Evolutionary conservation across 2,113 vertebrate genomes (phyloP).

Genomic region (Spheniscus mendiculus): DNA sequence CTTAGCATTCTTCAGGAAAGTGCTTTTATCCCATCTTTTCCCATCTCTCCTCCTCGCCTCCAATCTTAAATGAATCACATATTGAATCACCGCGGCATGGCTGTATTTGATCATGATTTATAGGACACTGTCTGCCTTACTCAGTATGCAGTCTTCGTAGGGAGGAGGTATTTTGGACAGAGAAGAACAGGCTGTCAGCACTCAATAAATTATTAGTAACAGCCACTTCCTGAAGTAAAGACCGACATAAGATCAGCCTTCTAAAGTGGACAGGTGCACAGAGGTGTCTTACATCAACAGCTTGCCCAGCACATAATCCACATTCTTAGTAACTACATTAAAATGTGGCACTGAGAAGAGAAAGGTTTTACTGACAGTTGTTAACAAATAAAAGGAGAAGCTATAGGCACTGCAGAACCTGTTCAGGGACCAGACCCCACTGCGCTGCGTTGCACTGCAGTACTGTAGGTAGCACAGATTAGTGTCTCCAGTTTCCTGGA

Average conservation of each 20-base stretch:
- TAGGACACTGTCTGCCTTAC: conserved; percentile 34
- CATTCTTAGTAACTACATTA: background rate
- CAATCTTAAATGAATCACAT: conserved; percentile 54
- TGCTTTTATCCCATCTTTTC: conserved; percentile 61
- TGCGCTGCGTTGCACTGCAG: background rate
- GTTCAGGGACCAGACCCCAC: background rate
- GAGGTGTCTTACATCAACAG: background rate
- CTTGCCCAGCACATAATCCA: background rate
- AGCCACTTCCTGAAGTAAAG: conserved; percentile 40
- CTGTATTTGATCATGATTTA: conserved; percentile 60
- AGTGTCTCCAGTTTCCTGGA: background rate
- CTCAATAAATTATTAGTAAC: conserved; percentile 47
- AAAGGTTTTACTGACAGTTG: background rate
- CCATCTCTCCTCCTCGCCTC: conserved; percentile 25
- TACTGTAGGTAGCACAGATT: background rate
- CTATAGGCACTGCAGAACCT: background rate
- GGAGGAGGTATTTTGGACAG: conserved; percentile 34
- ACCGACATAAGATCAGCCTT: background rate
- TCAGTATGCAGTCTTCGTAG: background rate
- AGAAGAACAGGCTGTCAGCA: conserved; percentile 46
- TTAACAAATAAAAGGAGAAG: background rate
- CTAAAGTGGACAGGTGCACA: conserved; percentile 52
- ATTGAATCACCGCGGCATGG: conserved; percentile 24
- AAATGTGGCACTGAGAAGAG: background rate
- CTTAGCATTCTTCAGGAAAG: conserved; percentile 27